Evolutionary conservation across 1,140 invertebrate genomes (phyloP).

Genomic region (Zaprionus ghesquierei): DNA sequence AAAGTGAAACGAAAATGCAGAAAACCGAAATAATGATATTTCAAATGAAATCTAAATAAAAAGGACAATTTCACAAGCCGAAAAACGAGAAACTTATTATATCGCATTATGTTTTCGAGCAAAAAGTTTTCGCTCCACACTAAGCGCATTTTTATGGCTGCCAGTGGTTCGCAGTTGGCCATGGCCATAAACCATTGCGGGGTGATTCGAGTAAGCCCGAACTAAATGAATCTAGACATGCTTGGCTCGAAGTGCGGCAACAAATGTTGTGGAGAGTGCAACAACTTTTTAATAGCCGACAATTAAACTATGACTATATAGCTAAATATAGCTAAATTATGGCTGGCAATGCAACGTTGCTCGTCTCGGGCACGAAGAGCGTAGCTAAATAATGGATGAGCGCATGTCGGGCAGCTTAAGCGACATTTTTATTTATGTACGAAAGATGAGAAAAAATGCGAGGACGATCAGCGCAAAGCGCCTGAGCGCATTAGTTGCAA

Average conservation of each 20-base stretch:
- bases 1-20: conserved; percentile 18
- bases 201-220: conserved; percentile 49
- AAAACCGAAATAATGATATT: conserved; percentile 49
- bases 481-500: conserved; percentile 66
- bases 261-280: conserved; percentile 43
- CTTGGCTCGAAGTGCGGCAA: conserved; percentile 42
- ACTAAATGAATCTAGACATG: conserved; percentile 55
- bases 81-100: conserved; percentile 53
- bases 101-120: conserved; percentile 54
- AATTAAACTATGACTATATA: conserved; percentile 61
- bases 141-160: conserved; percentile 66
- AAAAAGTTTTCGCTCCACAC: conserved; percentile 40
- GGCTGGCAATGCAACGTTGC: conserved; percentile 14
- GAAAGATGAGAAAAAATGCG: conserved; percentile 44
- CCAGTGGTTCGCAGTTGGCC: conserved; percentile 23
- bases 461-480: conserved; percentile 43
- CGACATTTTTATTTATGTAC: conserved; percentile 55
- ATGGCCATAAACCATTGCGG: conserved; percentile 49
- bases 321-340: conserved; percentile 42
- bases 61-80: conserved; percentile 6
- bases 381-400: conserved; percentile 61
- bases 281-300: conserved; percentile 71
- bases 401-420: conserved; percentile 45
- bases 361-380: no score
- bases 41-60: conserved; percentile 38